These are phyloP conservation scores for Rhadina sibilatrix DNA, from an alignment of 2,113 vertebrate species.

Conservation along the genomic window DNA sequence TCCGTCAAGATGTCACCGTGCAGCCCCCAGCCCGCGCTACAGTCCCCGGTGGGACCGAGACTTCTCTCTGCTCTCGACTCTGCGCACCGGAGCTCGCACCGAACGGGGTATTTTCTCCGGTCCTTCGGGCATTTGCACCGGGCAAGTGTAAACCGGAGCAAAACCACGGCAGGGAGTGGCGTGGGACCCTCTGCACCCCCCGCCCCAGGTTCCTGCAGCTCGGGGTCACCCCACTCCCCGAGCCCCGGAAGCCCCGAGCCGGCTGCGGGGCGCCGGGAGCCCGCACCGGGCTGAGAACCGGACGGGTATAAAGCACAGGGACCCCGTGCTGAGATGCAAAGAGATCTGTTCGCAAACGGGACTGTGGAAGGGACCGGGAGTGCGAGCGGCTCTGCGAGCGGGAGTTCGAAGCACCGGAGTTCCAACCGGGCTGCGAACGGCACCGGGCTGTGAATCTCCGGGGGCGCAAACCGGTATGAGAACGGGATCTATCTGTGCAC, in stretches of 20 bases:
- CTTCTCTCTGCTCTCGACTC: background rate
- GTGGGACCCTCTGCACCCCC: background rate
- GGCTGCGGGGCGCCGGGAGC: background rate
- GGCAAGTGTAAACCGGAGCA: background rate
- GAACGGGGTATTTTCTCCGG: background rate
- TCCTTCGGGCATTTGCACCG: background rate
- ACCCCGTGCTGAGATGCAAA: background rate
- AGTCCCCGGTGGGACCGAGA: background rate
- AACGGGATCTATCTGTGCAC: background rate
- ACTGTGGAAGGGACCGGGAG: background rate
- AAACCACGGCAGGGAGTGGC: fast-evolving
- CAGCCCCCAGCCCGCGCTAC: background rate
- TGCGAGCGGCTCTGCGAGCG: background rate
- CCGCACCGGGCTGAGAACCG: background rate
- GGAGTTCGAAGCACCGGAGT: background rate
- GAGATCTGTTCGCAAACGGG: background rate
- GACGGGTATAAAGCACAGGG: background rate
- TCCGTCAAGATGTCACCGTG: background rate
- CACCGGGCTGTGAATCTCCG: background rate
- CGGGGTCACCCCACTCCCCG: background rate
- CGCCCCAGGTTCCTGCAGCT: background rate
- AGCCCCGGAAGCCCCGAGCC: background rate
- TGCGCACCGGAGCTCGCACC: background rate
- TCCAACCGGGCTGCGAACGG: background rate
- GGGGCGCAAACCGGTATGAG: background rate